These are phyloP conservation scores for Oplegnathus fasciatus DNA, from an alignment of 2,113 vertebrate species.

Conservation along the genomic window DNA sequence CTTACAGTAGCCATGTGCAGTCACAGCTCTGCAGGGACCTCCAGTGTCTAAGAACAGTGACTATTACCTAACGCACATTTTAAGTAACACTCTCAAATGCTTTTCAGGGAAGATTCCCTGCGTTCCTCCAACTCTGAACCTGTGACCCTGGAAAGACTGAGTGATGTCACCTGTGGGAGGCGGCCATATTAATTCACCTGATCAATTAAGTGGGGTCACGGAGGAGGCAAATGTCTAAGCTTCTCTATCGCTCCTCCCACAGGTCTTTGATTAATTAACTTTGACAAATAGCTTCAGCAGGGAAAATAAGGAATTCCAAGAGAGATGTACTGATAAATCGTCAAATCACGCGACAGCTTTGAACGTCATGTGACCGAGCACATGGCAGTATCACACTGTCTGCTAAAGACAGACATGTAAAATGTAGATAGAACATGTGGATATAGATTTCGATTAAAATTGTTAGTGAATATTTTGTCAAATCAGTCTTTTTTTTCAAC, in stretches of 20 bases:
- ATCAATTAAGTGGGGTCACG: conserved; percentile 45
- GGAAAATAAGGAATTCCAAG: conserved; percentile 40
- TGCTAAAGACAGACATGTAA: neutral
- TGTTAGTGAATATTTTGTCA: neutral
- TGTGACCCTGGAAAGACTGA: conserved; percentile 28
- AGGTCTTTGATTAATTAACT: conserved; percentile 38
- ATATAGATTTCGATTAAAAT: neutral
- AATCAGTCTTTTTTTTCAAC: neutral
- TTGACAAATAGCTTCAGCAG: conserved; percentile 41
- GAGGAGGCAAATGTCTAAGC: conserved; percentile 54
- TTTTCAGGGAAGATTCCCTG: conserved; percentile 26
- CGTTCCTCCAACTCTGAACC: conserved; percentile 17
- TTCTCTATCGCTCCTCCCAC: conserved; percentile 31
- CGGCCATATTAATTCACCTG: conserved; percentile 43
- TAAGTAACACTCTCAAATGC: conserved; percentile 15
- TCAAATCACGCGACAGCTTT: neutral
- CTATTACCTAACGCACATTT: conserved; percentile 18
- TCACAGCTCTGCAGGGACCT: neutral
- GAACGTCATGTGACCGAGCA: neutral
- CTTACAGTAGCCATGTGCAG: neutral
- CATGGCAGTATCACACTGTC: neutral
- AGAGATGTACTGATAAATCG: conserved; percentile 4
- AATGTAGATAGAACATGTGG: neutral
- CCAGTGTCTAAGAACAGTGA: neutral
- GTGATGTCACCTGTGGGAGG: conserved; percentile 40